Evolutionary conservation across 2,888 invertebrate species (phyloP).

Genomic region (Netelia melanura): DNA sequence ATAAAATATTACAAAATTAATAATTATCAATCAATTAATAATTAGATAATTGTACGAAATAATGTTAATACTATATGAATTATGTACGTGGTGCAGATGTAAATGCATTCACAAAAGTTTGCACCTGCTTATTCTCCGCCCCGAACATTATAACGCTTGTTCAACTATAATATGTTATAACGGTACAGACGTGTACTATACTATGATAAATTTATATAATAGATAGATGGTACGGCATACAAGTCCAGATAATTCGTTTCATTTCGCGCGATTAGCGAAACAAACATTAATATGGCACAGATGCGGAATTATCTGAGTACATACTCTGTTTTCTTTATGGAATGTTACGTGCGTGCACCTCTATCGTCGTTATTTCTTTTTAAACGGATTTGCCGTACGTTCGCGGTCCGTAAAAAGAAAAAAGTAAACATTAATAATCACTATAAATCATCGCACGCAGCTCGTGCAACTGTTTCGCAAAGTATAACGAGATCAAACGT

Average conservation of each 20-base stretch:
- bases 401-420: slow-evolving; percentile 59
- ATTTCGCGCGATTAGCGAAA: slow-evolving; percentile 42
- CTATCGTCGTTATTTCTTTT: slow-evolving; percentile 39
- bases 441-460: slow-evolving; percentile 49
- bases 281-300: slow-evolving; percentile 68
- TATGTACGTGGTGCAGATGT: too few species aligned
- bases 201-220: slow-evolving; percentile 9
- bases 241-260: slow-evolving; percentile 6
- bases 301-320: slow-evolving; percentile 62
- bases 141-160: too few species aligned
- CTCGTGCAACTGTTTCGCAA: slow-evolving; percentile 36
- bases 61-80: too few species aligned
- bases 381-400: slow-evolving; percentile 52
- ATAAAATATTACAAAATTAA: too few species aligned
- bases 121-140: too few species aligned
- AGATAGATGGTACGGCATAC: slow-evolving; percentile 17
- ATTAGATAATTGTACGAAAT: too few species aligned
- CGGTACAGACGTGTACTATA: too few species aligned
- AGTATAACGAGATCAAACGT: slow-evolving; percentile 77
- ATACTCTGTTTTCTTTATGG: slow-evolving; percentile 36
- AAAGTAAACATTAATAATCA: slow-evolving; percentile 43
- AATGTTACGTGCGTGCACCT: slow-evolving; percentile 45
- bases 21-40: too few species aligned
- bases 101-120: too few species aligned
- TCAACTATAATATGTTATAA: too few species aligned